Evolutionary conservation across 2,113 vertebrate genomes (phyloP).

Genomic region (Corynorhinus townsendii): DNA sequence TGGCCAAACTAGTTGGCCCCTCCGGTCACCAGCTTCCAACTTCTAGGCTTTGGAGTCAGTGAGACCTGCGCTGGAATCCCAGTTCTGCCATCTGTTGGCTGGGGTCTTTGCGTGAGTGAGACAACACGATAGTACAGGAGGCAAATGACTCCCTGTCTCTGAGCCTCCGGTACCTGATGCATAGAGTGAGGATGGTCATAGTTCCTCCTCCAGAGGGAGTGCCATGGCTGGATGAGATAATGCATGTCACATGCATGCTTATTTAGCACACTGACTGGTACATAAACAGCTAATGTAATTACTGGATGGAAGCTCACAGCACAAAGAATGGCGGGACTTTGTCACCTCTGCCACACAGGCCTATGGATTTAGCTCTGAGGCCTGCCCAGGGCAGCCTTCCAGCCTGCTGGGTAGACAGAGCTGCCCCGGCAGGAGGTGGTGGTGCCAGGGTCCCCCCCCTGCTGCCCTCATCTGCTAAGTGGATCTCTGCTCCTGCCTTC

Average conservation of each 20-base stretch:
- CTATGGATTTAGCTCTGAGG: background rate
- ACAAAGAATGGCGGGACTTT: background rate
- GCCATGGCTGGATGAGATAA: background rate
- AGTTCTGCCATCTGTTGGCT: background rate
- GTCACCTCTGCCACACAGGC: background rate
- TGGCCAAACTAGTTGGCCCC: background rate
- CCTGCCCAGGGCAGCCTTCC: background rate
- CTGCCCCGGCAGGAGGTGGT: background rate
- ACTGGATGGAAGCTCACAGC: background rate
- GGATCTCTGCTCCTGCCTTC: background rate
- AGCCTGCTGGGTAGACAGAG: background rate
- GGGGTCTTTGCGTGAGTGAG: background rate
- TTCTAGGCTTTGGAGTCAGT: background rate
- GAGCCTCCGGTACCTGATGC: background rate
- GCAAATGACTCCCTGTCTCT: background rate
- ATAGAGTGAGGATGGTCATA: background rate
- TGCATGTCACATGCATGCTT: rapidly evolving
- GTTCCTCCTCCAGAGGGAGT: background rate
- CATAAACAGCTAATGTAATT: background rate
- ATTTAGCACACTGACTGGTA: background rate
- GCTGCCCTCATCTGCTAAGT: background rate
- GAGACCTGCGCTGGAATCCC: background rate
- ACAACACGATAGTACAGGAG: no score
- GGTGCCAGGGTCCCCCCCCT: background rate
- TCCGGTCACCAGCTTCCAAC: background rate